These are phyloP conservation scores for Drosophila lini DNA, from an alignment of 1,140 invertebrate species.

Conservation along the genomic window DNA sequence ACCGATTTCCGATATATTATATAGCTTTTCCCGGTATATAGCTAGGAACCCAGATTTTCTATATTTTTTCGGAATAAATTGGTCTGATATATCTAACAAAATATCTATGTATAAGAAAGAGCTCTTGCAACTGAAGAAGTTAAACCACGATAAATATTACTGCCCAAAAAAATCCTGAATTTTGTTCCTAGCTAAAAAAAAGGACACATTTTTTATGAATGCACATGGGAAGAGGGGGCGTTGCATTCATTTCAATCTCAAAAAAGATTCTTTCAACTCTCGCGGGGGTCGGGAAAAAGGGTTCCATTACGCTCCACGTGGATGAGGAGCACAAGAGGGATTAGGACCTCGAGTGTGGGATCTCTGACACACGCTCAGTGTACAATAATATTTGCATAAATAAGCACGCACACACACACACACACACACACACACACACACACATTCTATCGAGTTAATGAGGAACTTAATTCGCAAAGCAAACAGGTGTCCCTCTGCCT, in stretches of 20 bases:
- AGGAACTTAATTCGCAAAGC: constrained; percentile 25
- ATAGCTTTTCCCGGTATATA: too few species aligned
- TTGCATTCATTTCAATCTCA: constrained; percentile 2
- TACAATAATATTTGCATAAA: constrained; percentile 25
- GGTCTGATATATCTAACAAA: too few species aligned
- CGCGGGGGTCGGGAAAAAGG: background rate
- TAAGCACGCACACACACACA: constrained; percentile 2
- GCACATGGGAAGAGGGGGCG: background rate
- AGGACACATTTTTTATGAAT: background rate
- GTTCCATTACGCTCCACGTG: background rate
- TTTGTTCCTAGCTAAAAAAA: background rate
- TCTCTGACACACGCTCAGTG: background rate
- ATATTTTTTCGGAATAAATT: too few species aligned
- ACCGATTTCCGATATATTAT: background rate
- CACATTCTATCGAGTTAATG: constrained; percentile 6
- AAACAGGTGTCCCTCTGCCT: constrained; percentile 18
- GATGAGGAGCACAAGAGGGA: background rate
- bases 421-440: background rate
- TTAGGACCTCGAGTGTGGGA: background rate
- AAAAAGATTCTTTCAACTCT: constrained; percentile 6
- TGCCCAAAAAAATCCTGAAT: background rate
- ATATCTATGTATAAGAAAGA: too few species aligned
- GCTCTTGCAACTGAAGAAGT: too few species aligned
- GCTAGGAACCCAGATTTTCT: too few species aligned
- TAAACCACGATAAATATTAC: background rate